Base-by-base conservation (phyloP, 2,113 vertebrate genomes). In the Centrocercus urophasianus region DNA sequence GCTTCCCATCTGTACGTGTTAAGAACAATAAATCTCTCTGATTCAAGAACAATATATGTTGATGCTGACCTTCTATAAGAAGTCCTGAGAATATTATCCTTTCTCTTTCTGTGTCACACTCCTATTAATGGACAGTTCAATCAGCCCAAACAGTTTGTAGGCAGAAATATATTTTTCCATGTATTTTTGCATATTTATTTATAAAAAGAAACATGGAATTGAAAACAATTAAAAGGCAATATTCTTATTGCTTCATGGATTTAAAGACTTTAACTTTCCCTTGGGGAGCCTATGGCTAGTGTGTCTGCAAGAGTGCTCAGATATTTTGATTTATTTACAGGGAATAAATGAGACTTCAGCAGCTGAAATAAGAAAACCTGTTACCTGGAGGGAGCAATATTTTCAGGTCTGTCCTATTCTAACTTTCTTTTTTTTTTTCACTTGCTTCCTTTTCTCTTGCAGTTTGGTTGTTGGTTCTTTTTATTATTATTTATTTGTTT, bases 301-400 rank as follows among this genome's bases (percentile, higher is more conserved):
- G 22, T 90, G 36, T 78, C 45, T 78, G n/a, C 32, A 70, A 65
- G 13, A 61, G 8, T 38, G 19, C 34, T 84, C 32, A 64, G 18
- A 57, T 94, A 72, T 75, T 76, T 83, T 93, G 32, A 56, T 96
- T 96, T 85, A 83, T 83, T 86, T 63, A 66, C 59, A 89, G 40
- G 8, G 30, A 92, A 84, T 54, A 93, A 95, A 88, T 72, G 69
- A 79, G 42, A 79, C 63, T 43, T 78, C 69, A 74, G 69, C 38
- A 93, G 20, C 43, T 69, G 5, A 83, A 88, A 56, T 8, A 48
- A 79, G 11, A 93, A 81, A 70, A 25, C 9, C 9, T 67, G 15
- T 18, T 88, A 86, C 73, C 25, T 71, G 38, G 70, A 95, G 28
- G 4, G 4, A 73, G 11, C 9, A 47, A 32, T 50, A 67, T 65